Evolutionary conservation across 2,888 invertebrate genomes (phyloP).

Genomic region (Agrotis ipsilon): DNA sequence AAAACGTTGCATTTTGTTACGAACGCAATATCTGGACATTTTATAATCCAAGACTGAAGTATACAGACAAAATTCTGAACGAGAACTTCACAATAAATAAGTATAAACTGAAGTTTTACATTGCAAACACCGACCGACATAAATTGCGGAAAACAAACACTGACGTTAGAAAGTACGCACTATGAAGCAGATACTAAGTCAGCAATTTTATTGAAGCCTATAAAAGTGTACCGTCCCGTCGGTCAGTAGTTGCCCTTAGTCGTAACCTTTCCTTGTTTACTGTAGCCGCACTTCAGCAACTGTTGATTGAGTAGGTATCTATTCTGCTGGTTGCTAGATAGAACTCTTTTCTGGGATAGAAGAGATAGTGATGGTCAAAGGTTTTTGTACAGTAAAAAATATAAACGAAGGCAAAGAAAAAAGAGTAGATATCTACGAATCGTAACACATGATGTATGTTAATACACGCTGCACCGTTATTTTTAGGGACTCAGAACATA

Average conservation of each 20-base stretch:
- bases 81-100: too few species aligned
- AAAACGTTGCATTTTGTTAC: too few species aligned
- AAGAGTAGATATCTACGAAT: too few species aligned
- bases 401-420: too few species aligned
- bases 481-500: too few species aligned
- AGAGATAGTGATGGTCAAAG: not conserved
- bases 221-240: slow-evolving; percentile 6
- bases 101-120: not conserved
- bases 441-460: too few species aligned
- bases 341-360: not conserved
- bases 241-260: slow-evolving; percentile 1
- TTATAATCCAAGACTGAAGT: too few species aligned
- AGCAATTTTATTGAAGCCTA: slow-evolving; percentile 22
- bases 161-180: not conserved
- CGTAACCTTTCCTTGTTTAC: slow-evolving; percentile 23
- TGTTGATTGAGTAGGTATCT: slow-evolving; percentile 18
- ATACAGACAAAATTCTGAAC: too few species aligned
- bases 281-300: not conserved
- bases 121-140: not conserved
- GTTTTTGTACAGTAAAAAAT: too few species aligned
- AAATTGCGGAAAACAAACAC: not conserved
- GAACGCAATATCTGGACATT: too few species aligned
- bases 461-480: too few species aligned
- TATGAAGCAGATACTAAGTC: not conserved
- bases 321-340: slow-evolving; percentile 7